Percentiles rank a stretch among this genome's conserved stretches.
These are phyloP conservation scores for Andrena bucephala DNA, from an alignment of 2,888 invertebrate species.

Conservation along the genomic window DNA sequence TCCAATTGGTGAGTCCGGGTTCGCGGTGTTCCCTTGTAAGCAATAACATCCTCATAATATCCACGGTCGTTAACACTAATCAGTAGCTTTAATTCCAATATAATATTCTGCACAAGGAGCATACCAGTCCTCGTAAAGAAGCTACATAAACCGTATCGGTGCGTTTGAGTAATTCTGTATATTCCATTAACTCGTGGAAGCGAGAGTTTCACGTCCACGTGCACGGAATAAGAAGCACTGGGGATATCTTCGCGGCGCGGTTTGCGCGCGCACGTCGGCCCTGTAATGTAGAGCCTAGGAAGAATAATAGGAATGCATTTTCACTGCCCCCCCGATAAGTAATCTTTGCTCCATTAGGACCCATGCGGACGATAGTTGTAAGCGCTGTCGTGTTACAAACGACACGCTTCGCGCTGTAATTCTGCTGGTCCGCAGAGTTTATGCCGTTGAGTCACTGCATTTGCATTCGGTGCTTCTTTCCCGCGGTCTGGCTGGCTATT, in stretches of 20 bases:
- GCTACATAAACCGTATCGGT: not conserved
- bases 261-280: not conserved
- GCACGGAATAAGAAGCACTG: not conserved
- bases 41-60: too few species aligned
- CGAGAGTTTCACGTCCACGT: not conserved
- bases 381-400: conserved; percentile 57
- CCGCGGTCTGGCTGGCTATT: conserved; percentile 19
- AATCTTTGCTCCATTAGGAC: conserved; percentile 68
- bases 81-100: too few species aligned
- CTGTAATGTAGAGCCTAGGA: conserved; percentile 32
- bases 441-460: conserved; percentile 58
- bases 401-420: conserved; percentile 56
- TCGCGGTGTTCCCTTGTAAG: too few species aligned
- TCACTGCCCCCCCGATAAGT: conserved; percentile 61
- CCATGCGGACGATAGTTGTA: conserved; percentile 43
- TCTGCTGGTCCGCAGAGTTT: conserved; percentile 56
- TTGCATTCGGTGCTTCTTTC: conserved; percentile 56
- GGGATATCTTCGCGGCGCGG: not conserved
- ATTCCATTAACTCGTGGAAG: not conserved
- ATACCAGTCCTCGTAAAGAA: not conserved
- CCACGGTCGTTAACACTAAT: too few species aligned
- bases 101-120: not conserved
- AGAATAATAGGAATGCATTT: conserved; percentile 63
- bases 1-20: too few species aligned
- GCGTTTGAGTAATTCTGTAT: not conserved